A percentile compares a stretch with the other conserved stretches of the same genome.
phyloP scores from a whole-genome alignment of 1,140 invertebrate genomes.

The Eciton burchellii region DNA sequence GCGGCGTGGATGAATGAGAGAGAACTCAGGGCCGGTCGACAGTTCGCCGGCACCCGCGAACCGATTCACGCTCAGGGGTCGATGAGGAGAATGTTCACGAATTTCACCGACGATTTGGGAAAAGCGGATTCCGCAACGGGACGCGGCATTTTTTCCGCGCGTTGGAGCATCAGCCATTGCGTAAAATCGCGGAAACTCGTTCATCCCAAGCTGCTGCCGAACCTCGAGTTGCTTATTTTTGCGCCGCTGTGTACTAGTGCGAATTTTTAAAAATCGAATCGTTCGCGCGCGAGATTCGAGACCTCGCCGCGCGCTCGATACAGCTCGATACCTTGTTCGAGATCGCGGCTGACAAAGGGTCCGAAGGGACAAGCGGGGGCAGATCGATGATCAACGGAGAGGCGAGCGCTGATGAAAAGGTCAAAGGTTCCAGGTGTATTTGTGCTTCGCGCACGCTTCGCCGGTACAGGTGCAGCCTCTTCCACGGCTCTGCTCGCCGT shows the following conservation, averaged over 20 bases:
- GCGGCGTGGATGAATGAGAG: neutral
- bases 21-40: constrained; percentile 39
- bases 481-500: constrained; percentile 84
- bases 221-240: neutral
- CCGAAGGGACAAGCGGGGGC: constrained; percentile 55
- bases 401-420: constrained; percentile 75
- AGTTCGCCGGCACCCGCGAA: constrained; percentile 4
- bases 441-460: constrained; percentile 77
- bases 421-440: constrained; percentile 80
- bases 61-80: neutral
- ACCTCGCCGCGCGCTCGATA: constrained; percentile 21
- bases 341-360: constrained; percentile 65
- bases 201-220: neutral
- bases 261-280: no score
- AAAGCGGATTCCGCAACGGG: no score
- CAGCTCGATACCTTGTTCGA: constrained; percentile 40
- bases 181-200: neutral
- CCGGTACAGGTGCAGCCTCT: constrained; percentile 83
- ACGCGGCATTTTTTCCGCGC: no score
- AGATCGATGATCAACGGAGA: constrained; percentile 62
- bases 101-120: no score
- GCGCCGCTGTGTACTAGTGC: neutral
- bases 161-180: neutral
- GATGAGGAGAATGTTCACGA: no score
- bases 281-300: no score